Evolutionary conservation across 37 sponge, comb jelly and placozoan genomes (phyloP), one percentile per base, ranked within the genome.

Genomic region (Theonella swinhoei): DNA sequence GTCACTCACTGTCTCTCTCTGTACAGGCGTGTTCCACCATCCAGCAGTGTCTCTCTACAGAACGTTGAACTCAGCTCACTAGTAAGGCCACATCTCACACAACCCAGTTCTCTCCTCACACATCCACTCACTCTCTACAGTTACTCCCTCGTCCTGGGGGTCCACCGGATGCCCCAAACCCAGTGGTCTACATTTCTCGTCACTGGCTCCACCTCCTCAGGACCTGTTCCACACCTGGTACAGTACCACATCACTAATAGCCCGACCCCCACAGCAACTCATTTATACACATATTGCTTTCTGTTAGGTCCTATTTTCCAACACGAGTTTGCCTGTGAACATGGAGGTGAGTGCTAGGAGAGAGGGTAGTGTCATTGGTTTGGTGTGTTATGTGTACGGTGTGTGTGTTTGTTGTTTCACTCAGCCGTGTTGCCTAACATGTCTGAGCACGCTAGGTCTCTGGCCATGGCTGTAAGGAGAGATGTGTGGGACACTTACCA

Each of bases 201-300:
- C 95, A 94, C 79, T 94, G 95, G 95, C 78, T 94, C 29, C 64
- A 79, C 65, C 92, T 90, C 11, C 62, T 88, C 31, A 81, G 84
- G 39, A 43, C 73, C 72, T 73, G 59, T 63, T 19, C 65, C 28
- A 24, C 87, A 59, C 95, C 95, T 35, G 94, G 92, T 88, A 2
- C 32, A 11, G 29, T 22, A 9, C 31, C 39, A 37, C 25, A 60
- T 62, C 25, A 23, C 34, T 36, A 35, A 35, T 36, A 22, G 40
- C 54, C 14, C 54, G 11, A 7, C 14, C 54, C 14, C 54, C 14
- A 7, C 54, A 7, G 7, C 54, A 47, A 17, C 54, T 47, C 54
- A 47, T 47, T 7, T 47, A 47, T 47, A 14, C 14, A 47, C 54
- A 14, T 47, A 47, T 47, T 14, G 11, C 7, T 7, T 14, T 47